phyloP scores from a whole-genome alignment of 2,888 invertebrate species.

The Apotomis turbidana region DNA sequence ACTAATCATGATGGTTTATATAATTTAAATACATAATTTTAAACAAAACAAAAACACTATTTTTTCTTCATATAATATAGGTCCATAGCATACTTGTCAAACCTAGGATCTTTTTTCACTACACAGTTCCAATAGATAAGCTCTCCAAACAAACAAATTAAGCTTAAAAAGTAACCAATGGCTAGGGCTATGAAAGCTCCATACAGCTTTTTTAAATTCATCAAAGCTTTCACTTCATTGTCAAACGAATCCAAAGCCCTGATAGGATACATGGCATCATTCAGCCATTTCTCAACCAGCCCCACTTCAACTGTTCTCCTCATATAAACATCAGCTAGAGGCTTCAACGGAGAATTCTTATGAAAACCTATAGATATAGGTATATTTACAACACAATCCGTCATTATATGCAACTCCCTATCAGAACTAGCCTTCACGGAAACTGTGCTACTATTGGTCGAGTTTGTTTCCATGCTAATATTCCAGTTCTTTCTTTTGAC shows the following conservation, averaged over 20 bases:
- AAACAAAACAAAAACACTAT: conserved; percentile 59
- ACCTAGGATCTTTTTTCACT: conserved; percentile 87
- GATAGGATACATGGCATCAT: conserved; percentile 87
- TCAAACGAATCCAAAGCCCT: conserved; percentile 82
- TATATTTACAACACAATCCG: conserved; percentile 90
- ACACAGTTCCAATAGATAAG: conserved; percentile 86
- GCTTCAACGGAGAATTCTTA: conserved; percentile 91
- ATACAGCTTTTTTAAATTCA: conserved; percentile 90
- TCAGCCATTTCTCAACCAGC: conserved; percentile 90
- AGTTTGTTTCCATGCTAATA: conserved; percentile 53
- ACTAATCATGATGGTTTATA: conserved; percentile 41
- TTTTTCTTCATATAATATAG: conserved; percentile 78
- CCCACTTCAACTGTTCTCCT: conserved; percentile 89
- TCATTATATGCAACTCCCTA: conserved; percentile 90
- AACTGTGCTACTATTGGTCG: conserved; percentile 51
- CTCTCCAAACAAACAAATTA: conserved; percentile 84
- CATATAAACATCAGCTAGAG: conserved; percentile 86
- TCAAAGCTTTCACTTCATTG: conserved; percentile 87
- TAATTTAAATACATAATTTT: conserved; percentile 40
- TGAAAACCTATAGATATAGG: conserved; percentile 92
- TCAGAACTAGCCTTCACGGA: conserved; percentile 53
- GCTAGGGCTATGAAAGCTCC: conserved; percentile 89
- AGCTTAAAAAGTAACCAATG: conserved; percentile 86
- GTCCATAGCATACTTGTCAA: conserved; percentile 87
- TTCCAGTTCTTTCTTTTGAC: conserved; percentile 79